A percentile compares a stretch with the other conserved stretches of the same genome.
Evolutionary conservation across 2,888 invertebrate genomes (phyloP).

Genomic region (Cryptocephalus moraei): DNA sequence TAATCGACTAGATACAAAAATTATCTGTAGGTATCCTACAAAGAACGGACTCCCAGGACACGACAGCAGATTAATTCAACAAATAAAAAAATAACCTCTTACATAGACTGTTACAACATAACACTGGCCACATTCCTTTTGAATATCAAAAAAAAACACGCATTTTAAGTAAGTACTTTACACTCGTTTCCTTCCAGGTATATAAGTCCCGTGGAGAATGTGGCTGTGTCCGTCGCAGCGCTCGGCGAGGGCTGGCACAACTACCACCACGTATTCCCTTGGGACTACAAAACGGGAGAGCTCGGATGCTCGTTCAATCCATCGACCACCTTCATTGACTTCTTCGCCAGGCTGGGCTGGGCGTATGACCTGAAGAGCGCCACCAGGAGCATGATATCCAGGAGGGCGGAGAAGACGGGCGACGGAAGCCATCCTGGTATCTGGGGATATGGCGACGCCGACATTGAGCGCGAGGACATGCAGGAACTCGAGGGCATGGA

Average conservation of each 20-base stretch:
- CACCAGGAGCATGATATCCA: conserved; percentile 45
- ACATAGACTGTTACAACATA: too few species aligned
- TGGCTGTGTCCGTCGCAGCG: conserved; percentile 62
- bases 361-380: conserved; percentile 69
- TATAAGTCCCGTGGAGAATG: conserved; percentile 63
- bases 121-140: too few species aligned
- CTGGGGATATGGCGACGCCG: conserved; percentile 56
- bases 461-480: conserved; percentile 46
- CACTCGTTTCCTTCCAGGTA: conserved; percentile 39
- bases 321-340: conserved; percentile 72
- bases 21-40: too few species aligned
- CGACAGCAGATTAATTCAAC: too few species aligned
- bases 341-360: conserved; percentile 69
- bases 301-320: conserved; percentile 46
- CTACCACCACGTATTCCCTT: conserved; percentile 67
- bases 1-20: too few species aligned
- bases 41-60: too few species aligned
- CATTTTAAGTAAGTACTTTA: too few species aligned
- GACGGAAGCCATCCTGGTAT: conserved; percentile 46
- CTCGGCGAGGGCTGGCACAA: conserved; percentile 79
- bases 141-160: too few species aligned
- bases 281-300: conserved; percentile 48
- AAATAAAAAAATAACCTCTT: too few species aligned
- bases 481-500: conserved; percentile 46
- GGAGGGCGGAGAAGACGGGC: conserved; percentile 47